Conservation (phyloP, 2,888 invertebrate genomes). For the Rotaria socialis region DNA sequence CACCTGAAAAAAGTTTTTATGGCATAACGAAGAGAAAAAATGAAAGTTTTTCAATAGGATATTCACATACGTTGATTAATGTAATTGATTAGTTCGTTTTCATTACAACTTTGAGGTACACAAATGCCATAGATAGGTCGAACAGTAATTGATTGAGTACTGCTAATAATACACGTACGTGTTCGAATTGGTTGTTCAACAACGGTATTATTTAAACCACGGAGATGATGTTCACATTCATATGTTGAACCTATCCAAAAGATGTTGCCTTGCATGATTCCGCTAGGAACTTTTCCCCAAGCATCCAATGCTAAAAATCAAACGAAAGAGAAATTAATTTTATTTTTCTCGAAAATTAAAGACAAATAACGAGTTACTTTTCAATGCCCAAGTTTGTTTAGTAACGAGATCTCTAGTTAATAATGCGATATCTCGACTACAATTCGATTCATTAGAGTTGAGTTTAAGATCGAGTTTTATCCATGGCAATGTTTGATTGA, state of each 20-base stretch:
- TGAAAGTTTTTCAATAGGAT: neutral
- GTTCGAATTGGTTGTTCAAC: constrained; percentile 8
- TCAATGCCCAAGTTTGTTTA: neutral
- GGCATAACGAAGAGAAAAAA: neutral
- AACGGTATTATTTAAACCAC: neutral
- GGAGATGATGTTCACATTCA: neutral
- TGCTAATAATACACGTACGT: neutral
- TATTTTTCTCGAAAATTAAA: neutral
- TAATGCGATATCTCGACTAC: neutral
- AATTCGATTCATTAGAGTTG: neutral
- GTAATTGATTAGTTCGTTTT: neutral
- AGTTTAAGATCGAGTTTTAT: neutral
- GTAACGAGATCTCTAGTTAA: neutral
- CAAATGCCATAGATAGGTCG: neutral
- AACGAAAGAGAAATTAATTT: too few relatives aligned
- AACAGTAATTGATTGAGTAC: neutral
- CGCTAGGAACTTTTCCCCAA: constrained; percentile 17
- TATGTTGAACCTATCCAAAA: neutral
- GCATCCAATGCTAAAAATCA: neutral
- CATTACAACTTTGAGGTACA: neutral
- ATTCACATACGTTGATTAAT: neutral
- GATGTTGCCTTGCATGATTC: neutral
- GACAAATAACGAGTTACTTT: neutral
- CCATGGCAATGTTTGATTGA: neutral
- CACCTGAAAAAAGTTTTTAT: neutral